Percentiles rank a stretch among this genome's conserved stretches.
Conservation (phyloP, 2,888 invertebrate genomes). For the Pseudococcus longispinus region DNA sequence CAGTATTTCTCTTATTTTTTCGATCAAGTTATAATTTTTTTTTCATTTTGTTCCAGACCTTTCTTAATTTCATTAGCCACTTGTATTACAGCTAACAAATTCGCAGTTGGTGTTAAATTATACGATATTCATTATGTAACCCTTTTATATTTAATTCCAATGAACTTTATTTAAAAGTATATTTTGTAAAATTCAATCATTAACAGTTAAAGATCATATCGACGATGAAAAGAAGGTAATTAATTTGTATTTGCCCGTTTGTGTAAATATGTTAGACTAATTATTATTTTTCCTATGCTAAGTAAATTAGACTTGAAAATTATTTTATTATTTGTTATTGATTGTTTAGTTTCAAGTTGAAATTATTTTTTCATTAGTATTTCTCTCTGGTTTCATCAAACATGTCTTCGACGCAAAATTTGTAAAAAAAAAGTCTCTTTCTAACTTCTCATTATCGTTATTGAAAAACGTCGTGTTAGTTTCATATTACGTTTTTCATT, state of each 20-base stretch:
- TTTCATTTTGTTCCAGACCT: constrained; percentile 26
- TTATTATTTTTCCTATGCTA: background rate
- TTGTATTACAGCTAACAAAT: constrained; percentile 42
- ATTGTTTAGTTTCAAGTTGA: constrained; percentile 9
- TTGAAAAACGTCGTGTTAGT: background rate
- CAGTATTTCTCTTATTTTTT: background rate
- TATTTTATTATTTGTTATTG: background rate
- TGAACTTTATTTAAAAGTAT: background rate
- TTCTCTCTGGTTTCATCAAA: background rate
- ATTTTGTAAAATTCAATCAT: constrained; percentile 25
- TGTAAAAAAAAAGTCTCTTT: background rate
- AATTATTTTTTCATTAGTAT: background rate
- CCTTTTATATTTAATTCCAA: constrained; percentile 37
- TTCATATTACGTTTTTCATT: background rate
- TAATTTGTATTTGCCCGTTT: background rate
- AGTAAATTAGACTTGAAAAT: background rate
- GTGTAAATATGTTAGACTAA: constrained; percentile 9
- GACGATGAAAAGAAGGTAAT: background rate
- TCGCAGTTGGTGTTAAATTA: constrained; percentile 43
- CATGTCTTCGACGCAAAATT: background rate
- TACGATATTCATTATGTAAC: constrained; percentile 46
- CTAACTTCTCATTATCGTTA: background rate
- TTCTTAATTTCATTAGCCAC: constrained; percentile 47
- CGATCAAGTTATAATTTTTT: background rate
- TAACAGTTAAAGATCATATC: constrained; percentile 24